Conservation (phyloP, 1,140 invertebrate species). For the Yoshiicerus persimilis region DNA sequence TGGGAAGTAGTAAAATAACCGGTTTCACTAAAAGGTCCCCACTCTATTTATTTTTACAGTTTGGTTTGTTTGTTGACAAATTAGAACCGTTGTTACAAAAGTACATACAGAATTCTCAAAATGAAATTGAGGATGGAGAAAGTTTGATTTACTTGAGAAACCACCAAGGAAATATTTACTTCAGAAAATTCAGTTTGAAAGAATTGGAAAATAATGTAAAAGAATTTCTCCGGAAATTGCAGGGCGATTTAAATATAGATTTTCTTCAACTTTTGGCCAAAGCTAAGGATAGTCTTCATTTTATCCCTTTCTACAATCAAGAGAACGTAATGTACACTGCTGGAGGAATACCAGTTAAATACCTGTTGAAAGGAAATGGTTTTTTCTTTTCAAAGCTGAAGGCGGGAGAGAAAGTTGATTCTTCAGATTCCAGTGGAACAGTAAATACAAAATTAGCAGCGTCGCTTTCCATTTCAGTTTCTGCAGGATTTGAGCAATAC, state of each 20-base stretch:
- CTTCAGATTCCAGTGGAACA: background rate
- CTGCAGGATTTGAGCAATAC: background rate
- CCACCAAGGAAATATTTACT: background rate
- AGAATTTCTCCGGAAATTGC: background rate
- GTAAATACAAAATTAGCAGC: background rate
- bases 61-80: background rate
- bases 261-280: background rate
- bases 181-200: background rate
- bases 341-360: background rate
- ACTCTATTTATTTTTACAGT: background rate
- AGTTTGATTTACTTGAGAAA: background rate
- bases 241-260: background rate
- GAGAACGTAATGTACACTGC: background rate
- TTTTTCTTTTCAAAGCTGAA: background rate
- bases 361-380: background rate
- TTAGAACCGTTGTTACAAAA: background rate
- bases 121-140: background rate
- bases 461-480: background rate
- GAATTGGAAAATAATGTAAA: background rate
- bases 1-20: too few species aligned
- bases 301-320: background rate
- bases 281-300: background rate
- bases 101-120: background rate
- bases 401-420: background rate
- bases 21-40: too few species aligned